Conservation (phyloP, 1,140 invertebrate species). For the Drosophila punjabiensis region DNA sequence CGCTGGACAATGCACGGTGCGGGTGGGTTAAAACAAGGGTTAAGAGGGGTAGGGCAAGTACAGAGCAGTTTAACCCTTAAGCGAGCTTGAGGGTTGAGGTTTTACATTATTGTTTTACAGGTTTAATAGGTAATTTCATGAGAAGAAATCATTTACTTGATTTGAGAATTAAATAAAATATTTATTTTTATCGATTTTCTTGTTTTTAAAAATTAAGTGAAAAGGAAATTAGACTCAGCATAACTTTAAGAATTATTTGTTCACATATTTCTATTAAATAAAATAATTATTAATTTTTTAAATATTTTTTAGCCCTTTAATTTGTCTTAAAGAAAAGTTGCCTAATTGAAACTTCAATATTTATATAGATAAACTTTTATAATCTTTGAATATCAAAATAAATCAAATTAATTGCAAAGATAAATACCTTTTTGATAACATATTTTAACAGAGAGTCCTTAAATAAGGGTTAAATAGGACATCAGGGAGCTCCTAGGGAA, state of each 20-base stretch:
- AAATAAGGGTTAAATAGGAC: background rate
- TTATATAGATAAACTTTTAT: background rate
- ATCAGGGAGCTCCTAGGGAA: background rate
- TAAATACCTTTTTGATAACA: no score
- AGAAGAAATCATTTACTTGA: background rate
- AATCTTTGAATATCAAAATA: background rate
- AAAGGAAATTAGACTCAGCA: no score
- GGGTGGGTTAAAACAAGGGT: constrained; percentile 5
- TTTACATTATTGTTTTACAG: background rate
- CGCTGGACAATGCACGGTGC: constrained; percentile 46
- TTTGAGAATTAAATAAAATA: background rate
- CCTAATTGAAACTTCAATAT: background rate
- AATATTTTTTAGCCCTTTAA: no score
- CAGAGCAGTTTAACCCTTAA: background rate
- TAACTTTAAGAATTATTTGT: no score
- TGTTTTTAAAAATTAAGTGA: background rate
- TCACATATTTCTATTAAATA: no score
- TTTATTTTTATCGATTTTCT: background rate
- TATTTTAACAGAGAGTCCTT: no score
- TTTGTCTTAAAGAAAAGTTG: background rate
- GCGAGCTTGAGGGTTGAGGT: background rate
- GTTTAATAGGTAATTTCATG: background rate
- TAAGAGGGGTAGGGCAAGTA: background rate
- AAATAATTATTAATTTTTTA: no score
- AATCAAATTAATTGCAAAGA: background rate